Percentiles rank a stretch among this genome's conserved stretches.
These are phyloP conservation scores for Exephanes ischioxanthus DNA, from an alignment of 2,888 invertebrate genomes.

Conservation along the genomic window DNA sequence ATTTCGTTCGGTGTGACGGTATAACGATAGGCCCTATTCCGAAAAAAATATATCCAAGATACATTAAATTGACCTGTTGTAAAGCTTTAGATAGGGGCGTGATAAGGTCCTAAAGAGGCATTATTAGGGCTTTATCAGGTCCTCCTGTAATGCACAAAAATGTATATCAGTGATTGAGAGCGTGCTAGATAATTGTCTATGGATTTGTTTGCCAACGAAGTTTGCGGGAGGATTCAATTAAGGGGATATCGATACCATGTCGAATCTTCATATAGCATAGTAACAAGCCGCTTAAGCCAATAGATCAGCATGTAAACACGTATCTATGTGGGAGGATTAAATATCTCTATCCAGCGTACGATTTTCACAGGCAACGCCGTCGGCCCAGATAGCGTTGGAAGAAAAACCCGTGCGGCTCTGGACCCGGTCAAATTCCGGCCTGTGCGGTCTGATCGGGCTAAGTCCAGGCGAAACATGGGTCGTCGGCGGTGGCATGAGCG, in stretches of 20 bases:
- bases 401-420: conserved; percentile 87
- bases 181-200: background rate
- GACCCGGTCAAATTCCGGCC: conserved; percentile 87
- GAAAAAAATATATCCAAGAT: too few relatives aligned
- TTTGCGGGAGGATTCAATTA: background rate
- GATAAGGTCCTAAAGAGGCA: too few relatives aligned
- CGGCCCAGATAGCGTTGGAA: conserved; percentile 87
- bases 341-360: conserved; percentile 17
- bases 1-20: too few relatives aligned
- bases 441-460: conserved; percentile 89
- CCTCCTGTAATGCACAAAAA: background rate
- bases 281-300: background rate
- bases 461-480: conserved; percentile 88
- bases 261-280: background rate
- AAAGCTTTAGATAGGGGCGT: too few relatives aligned
- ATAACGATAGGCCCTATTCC: too few relatives aligned
- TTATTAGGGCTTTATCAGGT: too few relatives aligned
- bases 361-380: conserved; percentile 63
- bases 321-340: background rate
- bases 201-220: background rate
- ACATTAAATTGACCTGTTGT: too few relatives aligned
- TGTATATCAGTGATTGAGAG: background rate
- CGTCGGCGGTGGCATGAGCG: conserved; percentile 85
- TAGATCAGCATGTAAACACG: conserved; percentile 14
- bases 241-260: background rate